These are phyloP conservation scores for Gryllus bimaculatus DNA, from an alignment of 1,140 invertebrate genomes.

Conservation along the genomic window DNA sequence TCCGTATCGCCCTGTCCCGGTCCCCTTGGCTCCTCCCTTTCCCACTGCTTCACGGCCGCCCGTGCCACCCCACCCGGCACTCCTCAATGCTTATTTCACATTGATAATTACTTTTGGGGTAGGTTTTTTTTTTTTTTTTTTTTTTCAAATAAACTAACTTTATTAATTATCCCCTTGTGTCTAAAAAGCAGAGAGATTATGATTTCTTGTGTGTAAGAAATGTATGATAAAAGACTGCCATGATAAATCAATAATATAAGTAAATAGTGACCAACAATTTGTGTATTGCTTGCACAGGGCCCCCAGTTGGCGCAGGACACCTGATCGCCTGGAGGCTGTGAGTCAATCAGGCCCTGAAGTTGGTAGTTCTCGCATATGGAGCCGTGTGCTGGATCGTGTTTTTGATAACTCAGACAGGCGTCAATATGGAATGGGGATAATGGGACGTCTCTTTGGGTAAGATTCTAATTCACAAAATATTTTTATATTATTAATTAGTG, in stretches of 20 bases:
- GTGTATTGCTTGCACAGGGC: not conserved
- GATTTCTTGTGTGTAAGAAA: constrained; percentile 17
- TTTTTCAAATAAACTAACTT: too few species aligned
- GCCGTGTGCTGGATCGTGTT: constrained; percentile 54
- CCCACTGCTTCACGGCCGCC: not conserved
- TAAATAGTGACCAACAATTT: too few species aligned
- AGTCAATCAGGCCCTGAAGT: constrained; percentile 32
- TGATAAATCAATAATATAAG: not conserved
- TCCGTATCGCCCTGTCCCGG: too few species aligned
- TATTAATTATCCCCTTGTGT: too few species aligned
- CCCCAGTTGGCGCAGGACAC: constrained; percentile 32
- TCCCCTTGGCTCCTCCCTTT: too few species aligned
- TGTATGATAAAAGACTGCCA: constrained; percentile 25
- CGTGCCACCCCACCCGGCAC: too few species aligned
- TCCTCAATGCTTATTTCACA: too few species aligned
- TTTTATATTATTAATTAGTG: too few species aligned
- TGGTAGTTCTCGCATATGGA: constrained; percentile 52
- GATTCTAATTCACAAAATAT: constrained; percentile 16
- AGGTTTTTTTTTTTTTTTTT: too few species aligned
- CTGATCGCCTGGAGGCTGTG: constrained; percentile 26
- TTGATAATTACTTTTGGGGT: too few species aligned
- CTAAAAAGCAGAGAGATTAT: too few species aligned
- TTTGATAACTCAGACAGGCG: constrained; percentile 73
- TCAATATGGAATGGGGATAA: constrained; percentile 74
- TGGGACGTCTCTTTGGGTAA: constrained; percentile 68